A percentile compares a stretch with the other conserved stretches of the same genome.
These are phyloP conservation scores for Pocillopora grandis DNA, from an alignment of 92 coral and sea anemone genomes.

Conservation along the genomic window DNA sequence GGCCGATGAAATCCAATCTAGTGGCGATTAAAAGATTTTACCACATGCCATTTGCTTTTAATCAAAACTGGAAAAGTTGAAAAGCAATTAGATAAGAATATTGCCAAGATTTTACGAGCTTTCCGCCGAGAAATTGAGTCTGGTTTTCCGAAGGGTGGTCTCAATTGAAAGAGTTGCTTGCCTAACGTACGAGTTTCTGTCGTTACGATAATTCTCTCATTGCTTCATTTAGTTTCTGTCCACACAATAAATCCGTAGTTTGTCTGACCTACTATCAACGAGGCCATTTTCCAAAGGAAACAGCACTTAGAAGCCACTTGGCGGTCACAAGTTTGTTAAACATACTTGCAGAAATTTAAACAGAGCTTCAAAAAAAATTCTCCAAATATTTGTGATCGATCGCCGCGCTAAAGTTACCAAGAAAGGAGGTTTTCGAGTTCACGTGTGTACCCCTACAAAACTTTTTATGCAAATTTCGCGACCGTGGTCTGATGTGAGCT, in stretches of 20 bases:
- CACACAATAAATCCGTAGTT: constrained; percentile 33
- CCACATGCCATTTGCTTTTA: no score
- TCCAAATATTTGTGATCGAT: neutral
- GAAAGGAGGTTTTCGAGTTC: neutral
- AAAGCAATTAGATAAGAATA: no score
- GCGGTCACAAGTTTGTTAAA: neutral
- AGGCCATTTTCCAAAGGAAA: constrained; percentile 44
- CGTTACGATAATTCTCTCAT: no score
- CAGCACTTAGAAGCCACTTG: neutral
- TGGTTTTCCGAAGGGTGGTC: constrained; percentile 21
- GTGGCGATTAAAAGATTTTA: no score
- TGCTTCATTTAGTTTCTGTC: no score
- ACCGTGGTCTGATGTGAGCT: neutral
- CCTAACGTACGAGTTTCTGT: neutral
- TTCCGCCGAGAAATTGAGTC: constrained; percentile 20
- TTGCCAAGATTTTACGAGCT: no score
- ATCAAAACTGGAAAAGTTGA: no score
- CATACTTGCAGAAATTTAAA: constrained; percentile 36
- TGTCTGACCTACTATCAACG: constrained; percentile 54
- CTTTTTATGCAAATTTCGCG: neutral
- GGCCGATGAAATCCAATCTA: no score
- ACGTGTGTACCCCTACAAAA: neutral
- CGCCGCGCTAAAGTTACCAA: neutral
- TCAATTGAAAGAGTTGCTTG: no score
- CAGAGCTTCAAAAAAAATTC: neutral